Conservation (phyloP, 2,113 vertebrate genomes). For the Cavia porcellus region DNA sequence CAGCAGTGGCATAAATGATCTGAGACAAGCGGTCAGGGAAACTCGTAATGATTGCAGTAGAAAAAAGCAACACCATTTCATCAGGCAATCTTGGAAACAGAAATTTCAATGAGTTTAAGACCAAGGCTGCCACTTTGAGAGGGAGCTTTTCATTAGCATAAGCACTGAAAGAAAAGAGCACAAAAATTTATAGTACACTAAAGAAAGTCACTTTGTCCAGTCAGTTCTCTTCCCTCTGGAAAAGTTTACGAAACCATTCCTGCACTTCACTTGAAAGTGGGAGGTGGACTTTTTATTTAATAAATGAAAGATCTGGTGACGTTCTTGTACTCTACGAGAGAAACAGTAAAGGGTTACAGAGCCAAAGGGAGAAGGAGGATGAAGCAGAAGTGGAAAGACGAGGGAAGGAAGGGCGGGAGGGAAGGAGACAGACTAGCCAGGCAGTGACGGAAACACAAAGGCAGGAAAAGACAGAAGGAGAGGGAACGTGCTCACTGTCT, state of each 20-base stretch:
- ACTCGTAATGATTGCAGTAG: not conserved
- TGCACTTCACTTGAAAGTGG: not conserved
- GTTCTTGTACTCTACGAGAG: not conserved
- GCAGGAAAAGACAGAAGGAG: not conserved
- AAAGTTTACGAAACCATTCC: not conserved
- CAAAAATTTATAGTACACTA: not conserved
- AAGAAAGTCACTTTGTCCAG: not conserved
- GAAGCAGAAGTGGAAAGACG: not conserved
- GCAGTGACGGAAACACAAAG: not conserved
- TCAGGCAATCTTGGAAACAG: not conserved
- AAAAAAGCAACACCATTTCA: not conserved
- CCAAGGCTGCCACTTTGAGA: not conserved
- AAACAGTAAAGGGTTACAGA: not conserved
- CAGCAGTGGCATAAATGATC: not conserved
- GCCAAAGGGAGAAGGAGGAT: not conserved
- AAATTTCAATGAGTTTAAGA: not conserved
- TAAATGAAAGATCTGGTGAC: not conserved
- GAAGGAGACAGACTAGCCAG: not conserved
- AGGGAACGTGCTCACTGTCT: not conserved
- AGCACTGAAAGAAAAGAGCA: not conserved
- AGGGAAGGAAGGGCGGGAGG: not conserved
- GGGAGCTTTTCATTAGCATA: not conserved
- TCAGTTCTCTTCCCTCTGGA: not conserved
- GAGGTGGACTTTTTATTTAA: not conserved
- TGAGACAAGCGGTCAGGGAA: not conserved